Conservation (phyloP, 1,140 invertebrate species). For the Magallana gigas region DNA sequence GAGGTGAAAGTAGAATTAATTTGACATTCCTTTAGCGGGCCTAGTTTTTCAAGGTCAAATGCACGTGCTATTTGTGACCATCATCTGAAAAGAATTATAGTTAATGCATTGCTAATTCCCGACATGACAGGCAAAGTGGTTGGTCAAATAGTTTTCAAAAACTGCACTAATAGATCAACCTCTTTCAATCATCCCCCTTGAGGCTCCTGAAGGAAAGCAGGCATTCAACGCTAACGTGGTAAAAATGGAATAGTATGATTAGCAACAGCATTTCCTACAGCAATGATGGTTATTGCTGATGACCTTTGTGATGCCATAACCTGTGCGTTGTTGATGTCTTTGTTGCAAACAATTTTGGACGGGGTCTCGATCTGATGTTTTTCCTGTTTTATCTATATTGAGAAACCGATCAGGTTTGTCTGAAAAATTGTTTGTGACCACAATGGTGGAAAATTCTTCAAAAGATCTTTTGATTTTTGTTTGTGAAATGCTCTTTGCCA, state of each 20-base stretch:
- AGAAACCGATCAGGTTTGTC: constrained; percentile 42
- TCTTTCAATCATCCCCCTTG: constrained; percentile 74
- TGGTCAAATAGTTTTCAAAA: constrained; percentile 79
- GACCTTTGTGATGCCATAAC: constrained; percentile 23
- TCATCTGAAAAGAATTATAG: constrained; percentile 78
- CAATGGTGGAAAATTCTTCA: not conserved
- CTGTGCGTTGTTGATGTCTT: constrained; percentile 26
- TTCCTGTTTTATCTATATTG: constrained; percentile 47
- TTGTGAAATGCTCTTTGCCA: constrained; percentile 39
- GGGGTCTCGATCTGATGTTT: constrained; percentile 40
- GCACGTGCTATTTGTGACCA: constrained; percentile 73
- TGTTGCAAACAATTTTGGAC: constrained; percentile 40
- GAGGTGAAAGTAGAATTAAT: constrained; percentile 65
- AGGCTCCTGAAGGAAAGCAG: constrained; percentile 76
- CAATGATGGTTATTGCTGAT: no score
- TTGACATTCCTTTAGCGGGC: constrained; percentile 60
- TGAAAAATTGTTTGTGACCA: constrained; percentile 41
- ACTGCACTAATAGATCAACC: constrained; percentile 79
- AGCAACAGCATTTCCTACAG: constrained; percentile 62
- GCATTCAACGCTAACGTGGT: constrained; percentile 57
- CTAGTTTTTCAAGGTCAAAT: constrained; percentile 53
- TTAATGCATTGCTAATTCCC: constrained; percentile 63
- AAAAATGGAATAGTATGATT: constrained; percentile 66
- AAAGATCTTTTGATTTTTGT: constrained; percentile 31
- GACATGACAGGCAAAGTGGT: constrained; percentile 75